Evolutionary conservation across 2,113 vertebrate genomes (phyloP).

Genomic region (Tenebrosternarchus preto): DNA sequence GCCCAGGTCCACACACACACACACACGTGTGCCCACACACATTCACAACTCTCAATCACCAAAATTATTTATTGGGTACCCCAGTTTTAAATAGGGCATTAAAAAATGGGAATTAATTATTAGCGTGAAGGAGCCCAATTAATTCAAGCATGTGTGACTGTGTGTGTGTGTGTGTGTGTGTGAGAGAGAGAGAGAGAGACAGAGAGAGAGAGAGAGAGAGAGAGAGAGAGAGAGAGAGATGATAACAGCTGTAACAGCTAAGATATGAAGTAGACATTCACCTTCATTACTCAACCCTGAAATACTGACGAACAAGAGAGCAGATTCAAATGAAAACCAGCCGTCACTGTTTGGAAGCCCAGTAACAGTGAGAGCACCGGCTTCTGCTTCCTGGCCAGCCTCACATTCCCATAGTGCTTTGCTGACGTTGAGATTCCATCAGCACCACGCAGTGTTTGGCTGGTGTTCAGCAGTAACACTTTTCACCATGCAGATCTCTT

Average conservation of each 20-base stretch:
- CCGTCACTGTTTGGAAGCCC: slow-evolving; percentile 38
- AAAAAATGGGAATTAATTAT: slow-evolving; percentile 71
- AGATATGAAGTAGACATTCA: slow-evolving; percentile 47
- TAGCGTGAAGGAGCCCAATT: slow-evolving; percentile 74
- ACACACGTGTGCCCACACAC: not conserved
- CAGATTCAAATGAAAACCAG: slow-evolving; percentile 43
- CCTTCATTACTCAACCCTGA: slow-evolving; percentile 57
- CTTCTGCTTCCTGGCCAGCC: not conserved
- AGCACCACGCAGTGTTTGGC: not conserved
- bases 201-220: not conserved
- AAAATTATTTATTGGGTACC: slow-evolving; percentile 63
- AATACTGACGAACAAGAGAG: slow-evolving; percentile 54
- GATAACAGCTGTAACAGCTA: slow-evolving; percentile 39
- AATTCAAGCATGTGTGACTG: slow-evolving; percentile 59
- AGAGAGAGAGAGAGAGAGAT: slow-evolving; percentile 21
- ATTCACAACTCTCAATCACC: slow-evolving; percentile 54
- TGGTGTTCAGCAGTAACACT: slow-evolving; percentile 14
- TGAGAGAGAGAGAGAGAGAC: not conserved
- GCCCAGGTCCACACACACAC: not conserved
- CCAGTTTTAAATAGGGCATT: slow-evolving; percentile 62
- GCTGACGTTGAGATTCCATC: not conserved
- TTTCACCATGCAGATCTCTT: slow-evolving; percentile 10
- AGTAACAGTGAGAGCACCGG: slow-evolving; percentile 15
- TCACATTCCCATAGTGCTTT: slow-evolving; percentile 17
- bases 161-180: not conserved